Evolutionary conservation across 30 jellyfish, hydroid and myxozoan species (phyloP).

Genomic region (Aurelia sp.): DNA sequence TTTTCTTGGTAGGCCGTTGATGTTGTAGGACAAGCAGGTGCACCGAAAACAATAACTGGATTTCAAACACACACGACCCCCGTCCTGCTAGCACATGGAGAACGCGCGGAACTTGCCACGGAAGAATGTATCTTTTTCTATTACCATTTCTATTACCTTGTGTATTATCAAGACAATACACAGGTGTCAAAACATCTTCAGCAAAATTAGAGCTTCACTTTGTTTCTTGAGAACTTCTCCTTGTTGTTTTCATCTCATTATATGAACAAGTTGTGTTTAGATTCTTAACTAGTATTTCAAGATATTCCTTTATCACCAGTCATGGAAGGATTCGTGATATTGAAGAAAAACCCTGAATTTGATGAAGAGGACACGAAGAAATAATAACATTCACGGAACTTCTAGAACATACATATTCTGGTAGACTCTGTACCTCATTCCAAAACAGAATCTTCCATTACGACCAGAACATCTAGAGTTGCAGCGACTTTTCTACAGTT

Average conservation of each 20-base stretch:
- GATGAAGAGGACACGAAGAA: slow-evolving; percentile 85
- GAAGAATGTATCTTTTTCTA: slow-evolving; percentile 99
- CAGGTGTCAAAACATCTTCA: no score
- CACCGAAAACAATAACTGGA: slow-evolving; percentile 98
- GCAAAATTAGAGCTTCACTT: no score
- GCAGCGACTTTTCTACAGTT: not conserved
- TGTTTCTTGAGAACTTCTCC: no score
- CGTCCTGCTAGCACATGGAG: slow-evolving; percentile 94
- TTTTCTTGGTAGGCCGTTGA: slow-evolving; percentile 88
- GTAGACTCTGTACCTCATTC: no score
- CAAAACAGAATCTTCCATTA: no score
- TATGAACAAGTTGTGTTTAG: not conserved
- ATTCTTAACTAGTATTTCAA: slow-evolving; percentile 1
- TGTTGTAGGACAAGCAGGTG: slow-evolving; percentile 99
- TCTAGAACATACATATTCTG: not conserved
- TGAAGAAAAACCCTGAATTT: slow-evolving; percentile 89
- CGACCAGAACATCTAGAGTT: no score
- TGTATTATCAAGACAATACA: no score
- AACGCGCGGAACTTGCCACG: slow-evolving; percentile 99
- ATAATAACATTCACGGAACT: not conserved
- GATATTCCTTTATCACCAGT: slow-evolving; percentile 95
- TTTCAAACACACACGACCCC: slow-evolving; percentile 99
- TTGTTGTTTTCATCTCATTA: no score
- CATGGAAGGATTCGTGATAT: slow-evolving; percentile 95
- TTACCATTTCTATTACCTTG: not conserved